Evolutionary conservation across 2,888 invertebrate species (phyloP).

Genomic region (Loripinus fragilis): DNA sequence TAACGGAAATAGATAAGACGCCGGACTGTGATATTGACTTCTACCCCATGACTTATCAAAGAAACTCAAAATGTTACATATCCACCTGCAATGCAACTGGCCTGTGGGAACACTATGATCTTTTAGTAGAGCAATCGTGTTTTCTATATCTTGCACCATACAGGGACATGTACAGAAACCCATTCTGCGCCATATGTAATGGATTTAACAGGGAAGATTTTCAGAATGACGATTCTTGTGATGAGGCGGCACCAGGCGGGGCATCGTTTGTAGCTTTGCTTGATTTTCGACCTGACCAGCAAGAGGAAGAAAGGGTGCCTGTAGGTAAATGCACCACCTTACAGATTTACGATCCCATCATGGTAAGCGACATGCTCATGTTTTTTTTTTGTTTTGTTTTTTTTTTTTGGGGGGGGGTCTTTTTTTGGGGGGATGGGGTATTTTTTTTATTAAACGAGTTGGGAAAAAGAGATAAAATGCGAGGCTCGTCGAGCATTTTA

Average conservation of each 20-base stretch:
- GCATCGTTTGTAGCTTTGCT: conserved; percentile 7
- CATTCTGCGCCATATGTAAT: conserved; percentile 46
- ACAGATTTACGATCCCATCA: conserved; percentile 18
- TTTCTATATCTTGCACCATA: not conserved
- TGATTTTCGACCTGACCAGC: not conserved
- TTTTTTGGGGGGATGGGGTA: no score
- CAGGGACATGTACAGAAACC: no score
- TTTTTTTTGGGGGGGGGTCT: no score
- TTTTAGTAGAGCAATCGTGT: conserved; percentile 32
- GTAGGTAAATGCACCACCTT: not conserved
- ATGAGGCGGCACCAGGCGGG: not conserved
- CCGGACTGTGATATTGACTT: not conserved
- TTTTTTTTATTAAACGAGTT: no score
- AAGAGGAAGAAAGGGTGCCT: not conserved
- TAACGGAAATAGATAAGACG: not conserved
- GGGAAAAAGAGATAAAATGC: no score
- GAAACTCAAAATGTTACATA: not conserved
- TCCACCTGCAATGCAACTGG: conserved; percentile 35
- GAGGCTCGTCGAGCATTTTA: no score
- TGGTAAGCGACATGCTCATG: conserved; percentile 3
- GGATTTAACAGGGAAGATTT: not conserved
- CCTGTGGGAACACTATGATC: conserved; percentile 24
- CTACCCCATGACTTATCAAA: not conserved
- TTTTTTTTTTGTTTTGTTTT: no score
- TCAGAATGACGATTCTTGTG: not conserved